Evolutionary conservation across 2,113 vertebrate genomes (phyloP).

Genomic region (Aviceda subcristata): DNA sequence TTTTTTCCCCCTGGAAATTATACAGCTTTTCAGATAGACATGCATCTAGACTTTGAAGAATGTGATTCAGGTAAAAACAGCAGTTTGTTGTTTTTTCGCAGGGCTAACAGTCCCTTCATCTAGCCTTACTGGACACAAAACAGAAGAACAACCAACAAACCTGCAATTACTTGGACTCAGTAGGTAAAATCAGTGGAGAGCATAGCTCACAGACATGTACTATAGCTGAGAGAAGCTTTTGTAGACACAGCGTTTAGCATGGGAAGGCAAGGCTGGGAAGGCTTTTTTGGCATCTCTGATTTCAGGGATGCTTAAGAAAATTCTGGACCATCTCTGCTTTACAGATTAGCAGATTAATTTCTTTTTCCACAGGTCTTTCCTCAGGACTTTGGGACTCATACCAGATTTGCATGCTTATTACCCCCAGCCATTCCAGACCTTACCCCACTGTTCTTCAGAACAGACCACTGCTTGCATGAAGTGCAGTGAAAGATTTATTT

Average conservation of each 20-base stretch:
- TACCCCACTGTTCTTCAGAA: background rate
- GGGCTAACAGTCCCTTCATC: background rate
- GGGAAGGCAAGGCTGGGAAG: background rate
- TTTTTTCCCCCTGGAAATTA: background rate
- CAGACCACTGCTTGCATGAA: background rate
- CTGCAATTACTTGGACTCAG: background rate
- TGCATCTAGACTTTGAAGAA: background rate
- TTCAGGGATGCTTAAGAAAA: background rate
- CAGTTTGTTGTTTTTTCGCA: background rate
- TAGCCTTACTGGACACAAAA: background rate
- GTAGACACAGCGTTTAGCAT: background rate
- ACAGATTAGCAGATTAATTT: background rate
- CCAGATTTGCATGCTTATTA: background rate
- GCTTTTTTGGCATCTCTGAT: background rate
- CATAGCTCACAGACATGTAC: background rate
- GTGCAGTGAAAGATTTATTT: background rate
- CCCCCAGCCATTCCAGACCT: background rate
- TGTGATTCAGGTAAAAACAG: background rate
- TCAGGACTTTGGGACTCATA: background rate
- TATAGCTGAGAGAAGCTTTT: background rate
- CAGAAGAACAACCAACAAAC: background rate
- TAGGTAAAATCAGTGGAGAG: background rate
- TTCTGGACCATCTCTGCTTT: background rate
- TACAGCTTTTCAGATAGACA: background rate
- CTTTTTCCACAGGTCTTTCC: background rate